Percentiles rank a stretch among this genome's conserved stretches.
phyloP scores from a whole-genome alignment of 1,140 invertebrate species.

The Ganaspis sp. region DNA sequence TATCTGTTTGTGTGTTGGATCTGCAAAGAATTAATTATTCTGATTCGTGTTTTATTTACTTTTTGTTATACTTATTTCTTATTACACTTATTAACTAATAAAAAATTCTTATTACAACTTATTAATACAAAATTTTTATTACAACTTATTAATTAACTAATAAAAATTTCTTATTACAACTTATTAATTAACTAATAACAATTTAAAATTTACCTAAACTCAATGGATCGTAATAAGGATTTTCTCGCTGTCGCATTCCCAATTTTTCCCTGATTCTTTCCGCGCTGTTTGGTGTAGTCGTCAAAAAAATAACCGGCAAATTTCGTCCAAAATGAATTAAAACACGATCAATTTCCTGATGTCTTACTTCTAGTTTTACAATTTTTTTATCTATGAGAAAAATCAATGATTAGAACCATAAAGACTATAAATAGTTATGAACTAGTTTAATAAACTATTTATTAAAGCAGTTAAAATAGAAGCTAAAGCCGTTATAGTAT shows the following conservation, averaged over 20 bases:
- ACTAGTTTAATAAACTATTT: too few relatives aligned
- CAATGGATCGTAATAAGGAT: slow-evolving; percentile 79
- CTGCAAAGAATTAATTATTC: slow-evolving; percentile 64
- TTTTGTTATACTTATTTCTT: too few relatives aligned
- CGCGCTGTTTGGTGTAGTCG: slow-evolving; percentile 81
- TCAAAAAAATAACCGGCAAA: slow-evolving; percentile 87
- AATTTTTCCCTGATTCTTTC: slow-evolving; percentile 82
- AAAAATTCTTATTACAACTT: too few relatives aligned
- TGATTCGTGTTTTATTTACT: too few relatives aligned
- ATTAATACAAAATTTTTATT: too few relatives aligned
- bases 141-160: too few relatives aligned
- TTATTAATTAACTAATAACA: too few relatives aligned
- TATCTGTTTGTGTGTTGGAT: slow-evolving; percentile 83
- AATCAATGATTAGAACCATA: slow-evolving; percentile 46
- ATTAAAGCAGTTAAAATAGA: too few relatives aligned
- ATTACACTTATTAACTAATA: too few relatives aligned
- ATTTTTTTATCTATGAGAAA: slow-evolving; percentile 64
- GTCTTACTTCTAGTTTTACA: slow-evolving; percentile 80
- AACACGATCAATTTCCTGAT: slow-evolving; percentile 83
- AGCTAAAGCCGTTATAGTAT: too few relatives aligned
- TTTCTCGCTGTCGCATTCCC: slow-evolving; percentile 75
- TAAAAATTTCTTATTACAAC: too few relatives aligned
- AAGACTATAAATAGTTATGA: too few relatives aligned
- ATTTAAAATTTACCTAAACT: slow-evolving; percentile 77
- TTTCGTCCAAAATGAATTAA: slow-evolving; percentile 84